Conservation (phyloP, 2,113 vertebrate genomes). For the Psilopsiagon aymara region DNA sequence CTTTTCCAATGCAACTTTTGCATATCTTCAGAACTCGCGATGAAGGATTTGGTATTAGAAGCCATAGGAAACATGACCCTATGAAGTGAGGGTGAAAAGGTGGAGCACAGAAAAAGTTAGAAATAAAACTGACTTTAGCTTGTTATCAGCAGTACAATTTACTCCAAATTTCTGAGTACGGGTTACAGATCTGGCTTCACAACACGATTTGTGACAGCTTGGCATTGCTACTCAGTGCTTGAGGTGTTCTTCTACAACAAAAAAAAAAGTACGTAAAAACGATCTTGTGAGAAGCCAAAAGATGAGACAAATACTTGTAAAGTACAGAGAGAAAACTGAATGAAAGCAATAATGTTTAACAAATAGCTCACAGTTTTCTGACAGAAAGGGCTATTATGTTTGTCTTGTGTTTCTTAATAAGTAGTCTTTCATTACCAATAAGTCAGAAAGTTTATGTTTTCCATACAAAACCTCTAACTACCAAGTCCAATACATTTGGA, state of each 20-base stretch:
- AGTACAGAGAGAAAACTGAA: background rate
- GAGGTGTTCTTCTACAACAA: background rate
- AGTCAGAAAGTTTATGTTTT: background rate
- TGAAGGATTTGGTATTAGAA: background rate
- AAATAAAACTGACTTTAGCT: background rate
- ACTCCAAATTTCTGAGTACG: background rate
- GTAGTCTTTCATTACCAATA: background rate
- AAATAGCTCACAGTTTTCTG: background rate
- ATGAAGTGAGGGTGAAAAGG: background rate
- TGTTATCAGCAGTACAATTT: background rate
- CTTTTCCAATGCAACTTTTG: background rate
- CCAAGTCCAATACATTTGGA: accelerated
- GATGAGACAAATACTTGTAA: background rate
- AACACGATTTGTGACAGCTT: background rate
- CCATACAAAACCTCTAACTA: background rate
- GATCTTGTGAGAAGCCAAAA: background rate
- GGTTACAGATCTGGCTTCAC: background rate
- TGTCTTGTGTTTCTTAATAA: background rate
- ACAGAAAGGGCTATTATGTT: background rate
- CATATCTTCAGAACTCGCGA: background rate
- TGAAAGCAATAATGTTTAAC: background rate
- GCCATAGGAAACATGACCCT: background rate
- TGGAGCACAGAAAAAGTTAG: accelerated
- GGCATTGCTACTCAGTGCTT: background rate
- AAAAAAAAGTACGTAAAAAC: background rate